These are phyloP conservation scores for Zophobas morio DNA, from an alignment of 1,140 invertebrate genomes.

Conservation along the genomic window DNA sequence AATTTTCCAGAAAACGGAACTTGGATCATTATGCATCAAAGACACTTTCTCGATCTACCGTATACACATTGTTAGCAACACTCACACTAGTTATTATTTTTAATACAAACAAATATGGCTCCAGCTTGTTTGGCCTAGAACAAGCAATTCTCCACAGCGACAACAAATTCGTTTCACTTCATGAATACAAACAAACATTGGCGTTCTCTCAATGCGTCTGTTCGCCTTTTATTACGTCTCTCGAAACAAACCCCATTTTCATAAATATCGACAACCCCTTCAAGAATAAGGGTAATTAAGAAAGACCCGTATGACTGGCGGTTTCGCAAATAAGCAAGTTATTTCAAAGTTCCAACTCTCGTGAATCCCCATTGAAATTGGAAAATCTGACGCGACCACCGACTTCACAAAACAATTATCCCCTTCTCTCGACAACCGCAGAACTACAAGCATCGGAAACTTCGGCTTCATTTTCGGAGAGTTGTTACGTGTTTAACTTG, in stretches of 20 bases:
- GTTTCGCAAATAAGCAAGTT: conserved; percentile 22
- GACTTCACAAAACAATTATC: conserved; percentile 36
- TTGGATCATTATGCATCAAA: no score
- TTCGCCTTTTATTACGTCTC: neutral
- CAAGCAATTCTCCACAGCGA: no score
- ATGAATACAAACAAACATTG: no score
- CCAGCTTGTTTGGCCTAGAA: no score
- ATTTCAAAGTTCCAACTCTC: neutral
- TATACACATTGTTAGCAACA: no score
- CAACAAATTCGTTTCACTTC: no score
- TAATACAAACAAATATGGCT: no score
- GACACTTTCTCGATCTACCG: no score
- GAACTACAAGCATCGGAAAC: conserved; percentile 26
- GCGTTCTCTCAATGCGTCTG: no score
- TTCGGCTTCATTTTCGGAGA: conserved; percentile 20
- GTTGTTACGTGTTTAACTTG: conserved; percentile 28
- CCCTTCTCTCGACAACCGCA: conserved; percentile 7
- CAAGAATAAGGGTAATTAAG: conserved; percentile 23
- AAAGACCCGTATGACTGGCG: neutral
- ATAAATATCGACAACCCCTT: neutral
- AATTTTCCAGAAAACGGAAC: no score
- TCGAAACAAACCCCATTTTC: neutral
- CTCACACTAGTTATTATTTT: no score
- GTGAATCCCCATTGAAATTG: conserved; percentile 26
- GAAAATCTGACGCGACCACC: conserved; percentile 30